Evolutionary conservation across 2,113 vertebrate genomes (phyloP).

Genomic region (Aplodontia rufa): DNA sequence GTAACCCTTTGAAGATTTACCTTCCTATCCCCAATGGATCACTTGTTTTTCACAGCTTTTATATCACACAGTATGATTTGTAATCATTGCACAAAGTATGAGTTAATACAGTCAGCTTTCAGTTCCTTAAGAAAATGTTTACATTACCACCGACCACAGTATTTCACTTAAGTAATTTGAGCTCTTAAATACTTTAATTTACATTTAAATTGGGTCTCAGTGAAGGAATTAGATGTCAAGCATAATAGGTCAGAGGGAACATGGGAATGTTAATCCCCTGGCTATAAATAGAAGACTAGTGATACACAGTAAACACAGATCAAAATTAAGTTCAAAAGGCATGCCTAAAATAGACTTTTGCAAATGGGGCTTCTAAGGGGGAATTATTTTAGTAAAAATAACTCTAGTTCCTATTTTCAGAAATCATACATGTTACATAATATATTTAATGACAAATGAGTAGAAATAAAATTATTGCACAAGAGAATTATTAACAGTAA

Average conservation of each 20-base stretch:
- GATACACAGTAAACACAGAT: conserved; percentile 67
- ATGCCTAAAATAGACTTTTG: conserved; percentile 70
- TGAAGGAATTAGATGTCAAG: conserved; percentile 60
- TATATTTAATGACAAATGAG: conserved; percentile 57
- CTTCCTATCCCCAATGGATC: background rate
- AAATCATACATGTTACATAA: conserved; percentile 51
- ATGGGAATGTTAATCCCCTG: conserved; percentile 73
- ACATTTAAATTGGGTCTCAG: conserved; percentile 67
- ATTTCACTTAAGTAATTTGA: conserved; percentile 34
- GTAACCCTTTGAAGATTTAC: conserved; percentile 11
- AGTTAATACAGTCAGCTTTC: conserved; percentile 23
- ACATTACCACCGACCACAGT: background rate
- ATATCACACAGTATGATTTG: background rate
- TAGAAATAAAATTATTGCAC: conserved; percentile 24
- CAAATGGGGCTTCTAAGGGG: conserved; percentile 62
- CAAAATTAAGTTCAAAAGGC: conserved; percentile 72
- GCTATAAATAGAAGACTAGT: conserved; percentile 73
- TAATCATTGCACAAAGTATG: background rate
- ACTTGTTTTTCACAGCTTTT: conserved; percentile 18
- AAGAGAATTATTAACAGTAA: background rate
- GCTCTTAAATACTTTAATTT: conserved; percentile 66
- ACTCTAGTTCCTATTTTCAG: conserved; percentile 63
- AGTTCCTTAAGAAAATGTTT: conserved; percentile 43
- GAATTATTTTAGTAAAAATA: conserved; percentile 70
- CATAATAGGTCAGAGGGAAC: conserved; percentile 72